Evolutionary conservation across 2,113 vertebrate genomes (phyloP).

Genomic region (Pedetes capensis): DNA sequence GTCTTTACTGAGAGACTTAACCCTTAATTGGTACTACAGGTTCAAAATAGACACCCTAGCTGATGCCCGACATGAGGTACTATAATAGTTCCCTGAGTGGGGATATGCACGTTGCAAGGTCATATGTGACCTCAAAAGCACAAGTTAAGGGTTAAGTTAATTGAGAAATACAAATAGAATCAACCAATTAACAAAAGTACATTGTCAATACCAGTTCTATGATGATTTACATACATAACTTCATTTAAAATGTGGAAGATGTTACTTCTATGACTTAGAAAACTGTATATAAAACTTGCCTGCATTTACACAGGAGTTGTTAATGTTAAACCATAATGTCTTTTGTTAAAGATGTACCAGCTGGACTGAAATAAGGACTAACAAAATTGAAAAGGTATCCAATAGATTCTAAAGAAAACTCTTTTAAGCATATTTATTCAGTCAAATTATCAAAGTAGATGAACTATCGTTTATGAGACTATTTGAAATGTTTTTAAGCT

Average conservation of each 20-base stretch:
- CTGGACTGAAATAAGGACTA: not conserved
- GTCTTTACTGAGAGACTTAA: not conserved
- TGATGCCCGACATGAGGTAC: too few relatives aligned
- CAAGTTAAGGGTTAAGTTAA: too few relatives aligned
- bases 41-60: too few relatives aligned
- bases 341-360: not conserved
- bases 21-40: too few relatives aligned
- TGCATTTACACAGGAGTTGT: not conserved
- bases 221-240: not conserved
- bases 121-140: too few relatives aligned
- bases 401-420: not conserved
- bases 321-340: not conserved
- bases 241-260: not conserved
- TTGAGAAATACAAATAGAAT: not conserved
- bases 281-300: not conserved
- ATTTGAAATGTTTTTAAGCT: not conserved
- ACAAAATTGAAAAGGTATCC: not conserved
- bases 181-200: not conserved
- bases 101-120: too few relatives aligned
- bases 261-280: not conserved
- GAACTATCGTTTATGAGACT: not conserved
- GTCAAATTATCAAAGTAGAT: not conserved
- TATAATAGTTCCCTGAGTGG: too few relatives aligned
- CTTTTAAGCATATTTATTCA: not conserved
- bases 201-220: not conserved